Conservation (phyloP, 2,113 vertebrate genomes). For the Zosterops lateralis region DNA sequence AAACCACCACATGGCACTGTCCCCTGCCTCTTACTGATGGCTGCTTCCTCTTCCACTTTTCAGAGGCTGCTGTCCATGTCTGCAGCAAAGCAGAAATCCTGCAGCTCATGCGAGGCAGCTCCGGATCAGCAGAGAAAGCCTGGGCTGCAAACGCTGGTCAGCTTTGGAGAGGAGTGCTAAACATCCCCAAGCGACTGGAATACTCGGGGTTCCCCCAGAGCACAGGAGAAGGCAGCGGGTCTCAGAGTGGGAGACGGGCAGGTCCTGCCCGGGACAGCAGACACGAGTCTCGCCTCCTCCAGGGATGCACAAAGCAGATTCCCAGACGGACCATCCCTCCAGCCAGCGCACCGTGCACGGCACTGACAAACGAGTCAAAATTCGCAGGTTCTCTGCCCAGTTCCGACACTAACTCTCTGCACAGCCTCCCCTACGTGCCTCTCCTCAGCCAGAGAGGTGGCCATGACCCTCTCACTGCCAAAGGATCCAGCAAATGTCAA, state of each 20-base stretch:
- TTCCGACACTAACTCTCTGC: neutral
- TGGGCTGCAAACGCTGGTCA: neutral
- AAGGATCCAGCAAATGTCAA: neutral
- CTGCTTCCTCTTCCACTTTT: constrained; percentile 19
- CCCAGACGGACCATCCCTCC: neutral
- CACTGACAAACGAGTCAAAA: neutral
- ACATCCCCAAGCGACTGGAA: neutral
- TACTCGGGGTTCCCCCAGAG: neutral
- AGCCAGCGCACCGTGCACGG: neutral
- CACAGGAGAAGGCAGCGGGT: neutral
- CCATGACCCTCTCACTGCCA: neutral
- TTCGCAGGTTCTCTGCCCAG: neutral
- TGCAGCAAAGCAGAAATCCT: constrained; percentile 10
- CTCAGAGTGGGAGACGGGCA: neutral
- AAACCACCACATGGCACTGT: constrained; percentile 18
- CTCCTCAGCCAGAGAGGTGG: neutral
- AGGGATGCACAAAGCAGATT: neutral
- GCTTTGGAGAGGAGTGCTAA: neutral
- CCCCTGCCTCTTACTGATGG: constrained; percentile 27
- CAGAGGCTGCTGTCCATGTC: constrained; percentile 19
- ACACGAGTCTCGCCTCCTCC: neutral
- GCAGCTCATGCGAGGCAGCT: neutral
- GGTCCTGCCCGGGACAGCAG: neutral
- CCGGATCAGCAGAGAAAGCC: neutral
- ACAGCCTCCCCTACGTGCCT: neutral